Evolutionary conservation across 2,797 vertebrate genomes (phyloP), one percentile per base, ranked within the genome.

Genomic region (Borostomias antarcticus): DNA sequence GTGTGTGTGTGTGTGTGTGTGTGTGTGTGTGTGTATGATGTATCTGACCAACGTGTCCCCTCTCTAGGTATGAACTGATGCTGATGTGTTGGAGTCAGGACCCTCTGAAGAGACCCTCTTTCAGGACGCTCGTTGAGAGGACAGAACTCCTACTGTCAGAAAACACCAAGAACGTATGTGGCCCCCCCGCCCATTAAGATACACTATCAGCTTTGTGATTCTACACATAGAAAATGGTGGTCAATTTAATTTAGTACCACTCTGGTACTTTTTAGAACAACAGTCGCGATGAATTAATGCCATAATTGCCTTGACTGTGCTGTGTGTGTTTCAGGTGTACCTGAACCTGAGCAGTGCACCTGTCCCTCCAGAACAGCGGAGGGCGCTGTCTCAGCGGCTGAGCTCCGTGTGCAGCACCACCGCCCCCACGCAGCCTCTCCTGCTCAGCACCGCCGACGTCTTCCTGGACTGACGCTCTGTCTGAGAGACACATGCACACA

Each of bases 391-490:
- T 0, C 90, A 93, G 64, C 89, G 96, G 72, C 93, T 98, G 83
- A 98, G 97, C 80, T 98, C 97, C 0, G 95, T 96, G 8, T 95
- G 95, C 76, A 98, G 97, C 93, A 97, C 93, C 0, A 94, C 95
- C 0, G 96, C 95, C 0, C 94, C 95, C 1, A 97, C 92, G 13
- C 96, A 98, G 81, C 96, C 97, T 32, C 88, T 98, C 71, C 93
- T 98, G 71, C 90, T 88, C 56, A 88, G 64, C 77, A 80, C 89
- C 1, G 68, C 81, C 1, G 91, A 92, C 0, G 91, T 92, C 66
- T 92, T 93, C 70, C 66, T 85, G 67, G 91, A 92, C 58, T 87
- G 88, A 1, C 60, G 74, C 19, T 54, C 63, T 11, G 47, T 74
- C 54, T 76, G 33, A 74, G 43, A 10, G 11, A 59, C 33, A 48